Conservation (phyloP, 2,797 vertebrate genomes). For the Distichodus sexfasciatus region DNA sequence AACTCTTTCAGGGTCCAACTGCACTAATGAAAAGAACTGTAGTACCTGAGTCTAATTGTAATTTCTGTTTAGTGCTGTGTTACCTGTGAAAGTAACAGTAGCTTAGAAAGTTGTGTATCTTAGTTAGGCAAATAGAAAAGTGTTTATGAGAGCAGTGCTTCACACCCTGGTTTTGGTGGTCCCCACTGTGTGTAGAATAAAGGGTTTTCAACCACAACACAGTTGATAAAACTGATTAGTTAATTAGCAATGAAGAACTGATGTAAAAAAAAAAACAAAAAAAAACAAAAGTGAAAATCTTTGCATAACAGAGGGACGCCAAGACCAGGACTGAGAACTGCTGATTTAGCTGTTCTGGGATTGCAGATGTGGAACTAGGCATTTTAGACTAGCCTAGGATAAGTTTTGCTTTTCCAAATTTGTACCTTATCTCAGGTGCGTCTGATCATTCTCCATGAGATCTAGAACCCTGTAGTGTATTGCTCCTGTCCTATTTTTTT, state of each 20-base stretch:
- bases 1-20: constrained; percentile 70
- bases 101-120: constrained; percentile 13
- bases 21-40: constrained; percentile 61
- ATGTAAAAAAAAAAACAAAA: too few species aligned
- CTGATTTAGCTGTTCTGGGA: too few species aligned
- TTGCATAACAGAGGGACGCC: neutral
- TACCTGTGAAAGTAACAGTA: neutral
- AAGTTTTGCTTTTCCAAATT: neutral
- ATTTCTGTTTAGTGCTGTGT: neutral
- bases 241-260: neutral
- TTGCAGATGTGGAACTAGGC: neutral
- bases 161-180: neutral
- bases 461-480: neutral
- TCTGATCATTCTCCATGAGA: neutral
- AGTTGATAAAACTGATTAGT: neutral
- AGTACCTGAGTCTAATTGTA: neutral
- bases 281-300: too few species aligned
- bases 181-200: too few species aligned
- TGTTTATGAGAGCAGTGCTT: neutral
- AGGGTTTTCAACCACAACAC: neutral
- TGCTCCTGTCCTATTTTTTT: neutral
- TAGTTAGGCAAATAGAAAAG: too few species aligned
- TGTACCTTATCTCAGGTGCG: neutral
- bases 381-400: neutral
- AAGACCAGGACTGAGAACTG: neutral